Evolutionary conservation across 2,113 vertebrate species (phyloP).

Genomic region (Brachionichthys hirsutus): DNA sequence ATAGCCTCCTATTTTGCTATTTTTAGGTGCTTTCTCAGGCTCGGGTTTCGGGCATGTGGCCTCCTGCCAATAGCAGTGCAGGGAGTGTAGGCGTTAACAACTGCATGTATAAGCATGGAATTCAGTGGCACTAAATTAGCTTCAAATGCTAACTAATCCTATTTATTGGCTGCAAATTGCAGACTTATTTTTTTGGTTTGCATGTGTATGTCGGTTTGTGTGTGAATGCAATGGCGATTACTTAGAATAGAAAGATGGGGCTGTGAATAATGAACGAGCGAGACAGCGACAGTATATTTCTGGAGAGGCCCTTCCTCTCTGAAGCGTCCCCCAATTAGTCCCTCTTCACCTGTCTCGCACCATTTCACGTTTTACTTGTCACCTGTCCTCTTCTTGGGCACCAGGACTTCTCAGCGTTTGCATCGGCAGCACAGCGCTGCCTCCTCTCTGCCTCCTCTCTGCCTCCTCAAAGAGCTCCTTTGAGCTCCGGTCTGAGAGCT

Average conservation of each 20-base stretch:
- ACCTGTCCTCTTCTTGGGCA: neutral
- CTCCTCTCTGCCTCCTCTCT: constrained; percentile 37
- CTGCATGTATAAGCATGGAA: no score
- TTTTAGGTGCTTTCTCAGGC: no score
- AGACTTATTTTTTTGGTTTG: neutral
- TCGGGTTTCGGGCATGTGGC: no score
- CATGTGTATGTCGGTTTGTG: neutral
- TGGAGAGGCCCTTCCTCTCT: neutral
- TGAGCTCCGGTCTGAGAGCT: constrained; percentile 22
- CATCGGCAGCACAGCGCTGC: constrained; percentile 22
- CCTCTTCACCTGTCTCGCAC: neutral
- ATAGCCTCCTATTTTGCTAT: no score
- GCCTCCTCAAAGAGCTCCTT: constrained; percentile 25
- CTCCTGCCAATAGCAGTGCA: no score
- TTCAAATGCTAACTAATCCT: neutral
- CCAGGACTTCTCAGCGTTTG: constrained; percentile 2
- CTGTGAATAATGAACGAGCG: neutral
- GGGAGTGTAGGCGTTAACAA: no score
- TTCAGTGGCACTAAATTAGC: no score
- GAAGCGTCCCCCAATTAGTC: neutral
- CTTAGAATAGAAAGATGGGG: constrained; percentile 1
- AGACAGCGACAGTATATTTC: constrained; percentile 7
- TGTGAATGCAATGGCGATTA: neutral
- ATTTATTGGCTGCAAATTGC: neutral
- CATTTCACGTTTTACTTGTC: constrained; percentile 16